phyloP scores from a whole-genome alignment of 2,888 invertebrate species.

The Lycophotia porphyrea region DNA sequence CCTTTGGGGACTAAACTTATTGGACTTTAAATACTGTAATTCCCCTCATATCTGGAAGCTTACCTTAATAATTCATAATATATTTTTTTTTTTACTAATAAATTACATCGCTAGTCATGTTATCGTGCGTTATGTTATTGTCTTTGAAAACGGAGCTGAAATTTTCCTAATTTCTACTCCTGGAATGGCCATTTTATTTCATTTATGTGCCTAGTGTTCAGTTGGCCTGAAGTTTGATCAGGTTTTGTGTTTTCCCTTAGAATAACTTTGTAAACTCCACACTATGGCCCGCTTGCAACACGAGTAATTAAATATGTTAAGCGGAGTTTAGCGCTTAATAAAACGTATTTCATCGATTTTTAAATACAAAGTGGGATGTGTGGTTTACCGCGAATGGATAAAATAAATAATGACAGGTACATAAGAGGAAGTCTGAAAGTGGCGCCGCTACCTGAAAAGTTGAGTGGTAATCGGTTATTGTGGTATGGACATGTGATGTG shows the following conservation, averaged over 20 bases:
- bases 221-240: background rate
- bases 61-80: slow-evolving; percentile 5
- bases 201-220: background rate
- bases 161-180: slow-evolving; percentile 4
- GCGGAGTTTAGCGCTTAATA: too few relatives aligned
- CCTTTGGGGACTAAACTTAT: background rate
- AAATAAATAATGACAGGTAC: too few relatives aligned
- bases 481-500: too few relatives aligned
- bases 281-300: background rate
- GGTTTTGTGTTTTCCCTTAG: background rate
- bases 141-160: background rate
- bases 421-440: too few relatives aligned
- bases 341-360: background rate
- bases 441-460: too few relatives aligned
- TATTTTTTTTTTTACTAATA: slow-evolving; percentile 5
- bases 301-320: background rate
- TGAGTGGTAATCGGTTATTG: too few relatives aligned
- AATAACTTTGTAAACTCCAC: background rate
- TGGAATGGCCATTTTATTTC: background rate
- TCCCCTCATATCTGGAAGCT: slow-evolving; percentile 9
- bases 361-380: too few relatives aligned
- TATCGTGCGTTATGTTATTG: too few relatives aligned
- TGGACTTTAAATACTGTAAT: slow-evolving; percentile 13
- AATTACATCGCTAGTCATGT: slow-evolving; percentile 8
- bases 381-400: too few relatives aligned